These are phyloP conservation scores for Mormyrus hasselquistii DNA, from an alignment of 2,797 vertebrate species.

Conservation along the genomic window DNA sequence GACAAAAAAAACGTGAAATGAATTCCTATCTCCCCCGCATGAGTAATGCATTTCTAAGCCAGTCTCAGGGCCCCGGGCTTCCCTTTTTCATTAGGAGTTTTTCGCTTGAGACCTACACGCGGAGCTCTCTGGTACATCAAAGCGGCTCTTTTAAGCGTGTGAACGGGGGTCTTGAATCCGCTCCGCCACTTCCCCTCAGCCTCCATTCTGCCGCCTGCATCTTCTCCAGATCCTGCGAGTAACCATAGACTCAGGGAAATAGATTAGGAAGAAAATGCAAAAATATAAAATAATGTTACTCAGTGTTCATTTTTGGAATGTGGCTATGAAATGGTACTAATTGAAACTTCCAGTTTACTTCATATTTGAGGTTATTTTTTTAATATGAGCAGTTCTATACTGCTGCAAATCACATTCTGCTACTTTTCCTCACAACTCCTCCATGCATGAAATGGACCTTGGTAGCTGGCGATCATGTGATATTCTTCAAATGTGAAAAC, in stretches of 20 bases:
- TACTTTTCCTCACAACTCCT: neutral
- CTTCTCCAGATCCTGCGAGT: neutral
- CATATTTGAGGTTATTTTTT: neutral
- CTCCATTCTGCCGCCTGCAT: neutral
- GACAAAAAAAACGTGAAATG: neutral
- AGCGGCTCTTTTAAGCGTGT: constrained; percentile 7
- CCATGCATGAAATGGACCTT: neutral
- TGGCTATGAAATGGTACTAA: neutral
- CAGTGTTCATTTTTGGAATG: neutral
- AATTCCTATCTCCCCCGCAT: neutral
- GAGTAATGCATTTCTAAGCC: constrained; percentile 6
- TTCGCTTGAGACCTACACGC: neutral
- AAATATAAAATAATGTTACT: neutral
- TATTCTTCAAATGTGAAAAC: neutral
- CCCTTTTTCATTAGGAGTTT: constrained; percentile 9
- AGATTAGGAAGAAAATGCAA: neutral
- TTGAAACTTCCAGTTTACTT: neutral
- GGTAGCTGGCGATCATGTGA: neutral
- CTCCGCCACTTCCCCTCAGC: neutral
- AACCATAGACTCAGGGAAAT: neutral
- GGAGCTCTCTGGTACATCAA: constrained; percentile 10
- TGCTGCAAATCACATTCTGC: neutral
- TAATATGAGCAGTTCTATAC: neutral
- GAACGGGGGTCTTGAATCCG: neutral
- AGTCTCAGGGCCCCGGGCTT: neutral